phyloP scores from a whole-genome alignment of 2,113 vertebrate species.

The Cygnus atratus region DNA sequence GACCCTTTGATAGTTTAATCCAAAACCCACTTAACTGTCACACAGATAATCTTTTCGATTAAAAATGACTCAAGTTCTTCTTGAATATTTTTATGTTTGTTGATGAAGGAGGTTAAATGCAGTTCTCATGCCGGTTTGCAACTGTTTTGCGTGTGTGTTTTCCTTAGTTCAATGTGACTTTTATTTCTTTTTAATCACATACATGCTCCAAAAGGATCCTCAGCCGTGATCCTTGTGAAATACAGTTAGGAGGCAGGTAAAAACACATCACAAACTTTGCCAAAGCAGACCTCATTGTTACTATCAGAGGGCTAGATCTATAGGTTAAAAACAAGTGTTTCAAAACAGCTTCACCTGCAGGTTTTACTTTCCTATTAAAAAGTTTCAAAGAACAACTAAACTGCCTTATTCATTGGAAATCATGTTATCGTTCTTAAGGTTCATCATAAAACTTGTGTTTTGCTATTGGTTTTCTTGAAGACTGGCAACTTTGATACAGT shows the following conservation, averaged over 20 bases:
- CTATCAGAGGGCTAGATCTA: not conserved
- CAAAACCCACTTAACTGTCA: constrained; percentile 59
- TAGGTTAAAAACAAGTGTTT: not conserved
- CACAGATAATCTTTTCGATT: constrained; percentile 46
- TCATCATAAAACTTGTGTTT: not conserved
- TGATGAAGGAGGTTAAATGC: constrained; percentile 33
- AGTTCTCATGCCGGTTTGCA: not conserved
- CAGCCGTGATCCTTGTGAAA: not conserved
- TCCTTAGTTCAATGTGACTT: not conserved
- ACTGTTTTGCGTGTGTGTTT: not conserved
- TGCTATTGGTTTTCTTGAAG: constrained; percentile 23
- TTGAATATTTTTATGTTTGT: constrained; percentile 41
- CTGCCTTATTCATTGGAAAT: not conserved
- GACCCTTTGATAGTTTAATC: constrained; percentile 62
- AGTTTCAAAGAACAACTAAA: not conserved
- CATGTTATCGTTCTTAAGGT: not conserved
- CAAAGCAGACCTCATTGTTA: not conserved
- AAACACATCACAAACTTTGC: not conserved
- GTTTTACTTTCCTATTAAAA: not conserved
- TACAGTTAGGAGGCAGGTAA: not conserved
- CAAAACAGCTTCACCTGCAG: not conserved
- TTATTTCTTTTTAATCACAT: constrained; percentile 9
- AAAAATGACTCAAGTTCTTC: constrained; percentile 51
- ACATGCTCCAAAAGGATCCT: not conserved
- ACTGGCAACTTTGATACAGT: not conserved